Percentiles rank a stretch among this genome's conserved stretches.
Evolutionary conservation across 2,888 invertebrate species (phyloP).

Genomic region (Gandaritis pyraliata): DNA sequence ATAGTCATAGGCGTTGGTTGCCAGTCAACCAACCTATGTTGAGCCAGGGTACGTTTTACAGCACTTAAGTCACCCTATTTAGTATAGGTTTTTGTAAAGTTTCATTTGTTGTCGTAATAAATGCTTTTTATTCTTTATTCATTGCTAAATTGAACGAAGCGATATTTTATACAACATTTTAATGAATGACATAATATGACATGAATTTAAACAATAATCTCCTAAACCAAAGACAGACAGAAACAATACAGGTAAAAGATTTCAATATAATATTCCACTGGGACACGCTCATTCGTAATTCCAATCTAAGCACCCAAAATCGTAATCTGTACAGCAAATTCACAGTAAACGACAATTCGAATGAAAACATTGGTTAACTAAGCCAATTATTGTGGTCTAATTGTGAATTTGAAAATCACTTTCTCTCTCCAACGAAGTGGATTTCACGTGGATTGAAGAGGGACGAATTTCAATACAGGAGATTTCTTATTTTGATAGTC

Average conservation of each 20-base stretch:
- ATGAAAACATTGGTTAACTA: constrained; percentile 73
- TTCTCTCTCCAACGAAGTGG: constrained; percentile 43
- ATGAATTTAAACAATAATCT: too few species aligned
- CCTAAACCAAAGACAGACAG: neutral
- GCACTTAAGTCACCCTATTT: too few species aligned
- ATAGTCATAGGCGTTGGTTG: too few species aligned
- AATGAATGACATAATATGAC: too few species aligned
- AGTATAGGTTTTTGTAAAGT: too few species aligned
- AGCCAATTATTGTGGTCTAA: constrained; percentile 68
- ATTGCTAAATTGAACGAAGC: too few species aligned
- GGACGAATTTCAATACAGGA: constrained; percentile 45
- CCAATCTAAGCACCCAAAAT: constrained; percentile 40
- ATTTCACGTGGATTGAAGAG: constrained; percentile 42
- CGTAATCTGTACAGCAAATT: constrained; percentile 37
- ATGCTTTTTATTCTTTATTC: too few species aligned
- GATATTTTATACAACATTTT: too few species aligned
- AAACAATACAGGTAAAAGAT: neutral
- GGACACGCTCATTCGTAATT: constrained; percentile 42
- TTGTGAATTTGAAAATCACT: constrained; percentile 52
- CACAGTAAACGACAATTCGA: constrained; percentile 49
- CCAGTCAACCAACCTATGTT: too few species aligned
- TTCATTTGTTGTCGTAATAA: too few species aligned
- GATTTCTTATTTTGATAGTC: constrained; percentile 66
- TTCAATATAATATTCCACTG: constrained; percentile 4
- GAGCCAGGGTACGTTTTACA: too few species aligned